Base-by-base conservation (phyloP, 1,140 invertebrate species). In the Drosophila bifasciata region DNA sequence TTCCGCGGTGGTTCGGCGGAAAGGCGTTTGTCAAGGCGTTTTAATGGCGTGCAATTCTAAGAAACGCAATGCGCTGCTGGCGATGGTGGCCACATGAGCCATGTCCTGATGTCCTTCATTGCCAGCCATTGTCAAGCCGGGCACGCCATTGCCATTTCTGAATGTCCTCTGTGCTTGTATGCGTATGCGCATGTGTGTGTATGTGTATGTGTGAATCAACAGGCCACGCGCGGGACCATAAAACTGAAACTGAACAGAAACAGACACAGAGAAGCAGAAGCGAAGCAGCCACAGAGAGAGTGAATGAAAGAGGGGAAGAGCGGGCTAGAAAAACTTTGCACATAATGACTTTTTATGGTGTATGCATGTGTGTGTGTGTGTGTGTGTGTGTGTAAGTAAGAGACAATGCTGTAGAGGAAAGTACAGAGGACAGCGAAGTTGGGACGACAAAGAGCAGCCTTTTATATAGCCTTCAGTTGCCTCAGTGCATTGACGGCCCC, bases 321-420 rank as follows among this genome's bases (percentile, higher is more conserved):
- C 23, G 63, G 59, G 61, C 61, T 64, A 70, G 77, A 58, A 66
- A 79, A 86, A 78, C 83, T 88, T 88, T 58, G 74, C 69, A 77
- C 81, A 88, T 88, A 88, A 86, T 88, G 74, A 78, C 77, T 81
- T 88, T 86, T 85, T 81, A 88, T 86, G 84, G 57, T 40, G 45
- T 51, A 49, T 43, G 45, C 50, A 16, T 63, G 48, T 63, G 17
- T 69, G 51, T 43, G 45, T 46, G 25, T 15, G 43, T 21, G 48
- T 55, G 49, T 46, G 45, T 69, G 46, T 48, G 46, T 46, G 36
- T 13, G 40, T n/a, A 23, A 39, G 61, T 13, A 11, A 36, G 32
- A 36, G 32, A 36, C 32, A 36, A 36, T 36, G 11, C 32, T 36
- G 32, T 4, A 13, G 32, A 1, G 32, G 0, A 36, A 36, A 21